Conservation (phyloP, 2,113 vertebrate genomes). For the Accipiter cooperii region DNA sequence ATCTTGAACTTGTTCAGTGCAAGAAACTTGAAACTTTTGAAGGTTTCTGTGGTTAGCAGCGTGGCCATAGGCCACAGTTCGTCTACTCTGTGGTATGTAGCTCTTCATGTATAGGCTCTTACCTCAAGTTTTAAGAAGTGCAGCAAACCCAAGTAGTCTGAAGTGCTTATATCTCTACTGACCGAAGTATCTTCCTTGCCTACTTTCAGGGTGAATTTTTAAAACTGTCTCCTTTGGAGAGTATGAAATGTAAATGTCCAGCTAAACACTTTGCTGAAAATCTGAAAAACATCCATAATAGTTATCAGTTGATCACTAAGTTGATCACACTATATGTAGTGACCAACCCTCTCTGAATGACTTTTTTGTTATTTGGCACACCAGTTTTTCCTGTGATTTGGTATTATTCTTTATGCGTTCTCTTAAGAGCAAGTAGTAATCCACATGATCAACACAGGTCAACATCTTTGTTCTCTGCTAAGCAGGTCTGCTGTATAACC, state of each 20-base stretch:
- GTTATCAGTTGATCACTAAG: not conserved
- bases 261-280: not conserved
- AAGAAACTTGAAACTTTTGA: not conserved
- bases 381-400: not conserved
- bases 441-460: not conserved
- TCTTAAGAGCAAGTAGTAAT: not conserved
- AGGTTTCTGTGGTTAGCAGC: not conserved
- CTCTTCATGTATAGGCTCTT: not conserved
- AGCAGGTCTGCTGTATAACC: not conserved
- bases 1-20: not conserved
- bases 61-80: not conserved
- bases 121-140: not conserved
- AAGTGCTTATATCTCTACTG: not conserved
- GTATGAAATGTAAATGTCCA: not conserved
- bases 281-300: not conserved
- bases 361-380: not conserved
- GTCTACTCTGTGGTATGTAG: not conserved
- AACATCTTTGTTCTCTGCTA: not conserved
- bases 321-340: not conserved
- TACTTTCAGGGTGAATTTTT: not conserved
- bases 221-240: not conserved
- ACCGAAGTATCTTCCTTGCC: not conserved
- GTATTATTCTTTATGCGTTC: not conserved
- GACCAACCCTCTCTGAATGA: not conserved
- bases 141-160: not conserved